Evolutionary conservation across 35 echinoderm and acorn worm species (phyloP).

Genomic region (Chiridota heheva): DNA sequence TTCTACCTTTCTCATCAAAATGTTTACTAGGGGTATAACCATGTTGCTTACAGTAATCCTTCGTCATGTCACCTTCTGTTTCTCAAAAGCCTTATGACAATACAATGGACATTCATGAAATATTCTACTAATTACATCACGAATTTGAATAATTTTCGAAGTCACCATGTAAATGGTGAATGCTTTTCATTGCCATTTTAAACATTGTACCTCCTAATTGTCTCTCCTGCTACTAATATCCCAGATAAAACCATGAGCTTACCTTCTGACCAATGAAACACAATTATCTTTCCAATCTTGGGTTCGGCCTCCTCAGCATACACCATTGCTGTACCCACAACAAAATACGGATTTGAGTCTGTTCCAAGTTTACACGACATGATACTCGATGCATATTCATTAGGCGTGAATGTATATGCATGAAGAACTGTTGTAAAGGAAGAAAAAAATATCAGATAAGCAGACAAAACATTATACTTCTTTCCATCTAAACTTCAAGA

Average conservation of each 20-base stretch:
- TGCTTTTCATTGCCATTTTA: too few relatives aligned
- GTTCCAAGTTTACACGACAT: slow-evolving; percentile 91
- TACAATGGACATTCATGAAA: too few relatives aligned
- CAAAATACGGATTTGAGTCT: slow-evolving; percentile 84
- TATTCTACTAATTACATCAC: too few relatives aligned
- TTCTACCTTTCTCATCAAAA: too few relatives aligned
- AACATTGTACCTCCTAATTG: too few relatives aligned
- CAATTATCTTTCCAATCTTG: slow-evolving; percentile 80
- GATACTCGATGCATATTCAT: slow-evolving; percentile 87
- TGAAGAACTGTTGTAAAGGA: slow-evolving; percentile 69
- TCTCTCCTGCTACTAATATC: too few relatives aligned
- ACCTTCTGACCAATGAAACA: slow-evolving; percentile 95
- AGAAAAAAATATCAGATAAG: neutral
- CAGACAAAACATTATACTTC: neutral
- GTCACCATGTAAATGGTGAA: too few relatives aligned
- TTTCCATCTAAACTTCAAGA: neutral
- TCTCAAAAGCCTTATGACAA: too few relatives aligned
- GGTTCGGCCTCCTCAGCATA: slow-evolving; percentile 92
- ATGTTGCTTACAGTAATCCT: too few relatives aligned
- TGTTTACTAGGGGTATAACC: too few relatives aligned
- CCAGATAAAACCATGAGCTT: slow-evolving; percentile 12
- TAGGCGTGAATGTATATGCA: slow-evolving; percentile 78
- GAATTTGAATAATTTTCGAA: too few relatives aligned
- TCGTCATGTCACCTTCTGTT: too few relatives aligned
- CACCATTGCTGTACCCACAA: slow-evolving; percentile 78